Percentiles rank a stretch among this genome's conserved stretches.
Conservation (phyloP, 2,888 invertebrate genomes). For the Leucophenga maculata region DNA sequence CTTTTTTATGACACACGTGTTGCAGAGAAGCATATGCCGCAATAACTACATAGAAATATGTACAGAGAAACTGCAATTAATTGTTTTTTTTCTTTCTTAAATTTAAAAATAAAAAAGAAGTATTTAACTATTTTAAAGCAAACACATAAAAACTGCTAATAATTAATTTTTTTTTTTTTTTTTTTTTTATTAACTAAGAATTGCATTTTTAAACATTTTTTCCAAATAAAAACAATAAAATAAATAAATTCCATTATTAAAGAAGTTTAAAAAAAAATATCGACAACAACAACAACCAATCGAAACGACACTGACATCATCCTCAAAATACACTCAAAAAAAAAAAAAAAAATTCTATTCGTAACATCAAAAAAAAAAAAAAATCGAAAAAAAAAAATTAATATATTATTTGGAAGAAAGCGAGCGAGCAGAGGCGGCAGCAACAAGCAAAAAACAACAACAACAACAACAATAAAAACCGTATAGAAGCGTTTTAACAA, state of each 20-base stretch:
- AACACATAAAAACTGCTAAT: no score
- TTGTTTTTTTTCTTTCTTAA: no score
- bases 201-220: not conserved
- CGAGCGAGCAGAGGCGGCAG: not conserved
- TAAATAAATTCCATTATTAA: not conserved
- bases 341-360: no score
- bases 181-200: not conserved
- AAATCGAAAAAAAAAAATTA: no score
- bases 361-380: no score
- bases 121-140: no score
- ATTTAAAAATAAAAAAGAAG: no score
- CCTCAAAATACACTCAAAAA: constrained; percentile 39
- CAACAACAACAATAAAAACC: constrained; percentile 9
- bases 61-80: no score
- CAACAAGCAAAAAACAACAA: not conserved
- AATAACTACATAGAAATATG: no score
- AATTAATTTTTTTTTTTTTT: no score
- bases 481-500: not conserved
- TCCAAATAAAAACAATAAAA: not conserved
- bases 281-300: not conserved
- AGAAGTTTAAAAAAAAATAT: not conserved
- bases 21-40: no score
- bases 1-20: no score
- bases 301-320: constrained; percentile 53
- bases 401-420: constrained; percentile 22